A percentile compares a stretch with the other conserved stretches of the same genome.
Conservation (phyloP, 2,888 invertebrate genomes). For the Parnassius orleans region DNA sequence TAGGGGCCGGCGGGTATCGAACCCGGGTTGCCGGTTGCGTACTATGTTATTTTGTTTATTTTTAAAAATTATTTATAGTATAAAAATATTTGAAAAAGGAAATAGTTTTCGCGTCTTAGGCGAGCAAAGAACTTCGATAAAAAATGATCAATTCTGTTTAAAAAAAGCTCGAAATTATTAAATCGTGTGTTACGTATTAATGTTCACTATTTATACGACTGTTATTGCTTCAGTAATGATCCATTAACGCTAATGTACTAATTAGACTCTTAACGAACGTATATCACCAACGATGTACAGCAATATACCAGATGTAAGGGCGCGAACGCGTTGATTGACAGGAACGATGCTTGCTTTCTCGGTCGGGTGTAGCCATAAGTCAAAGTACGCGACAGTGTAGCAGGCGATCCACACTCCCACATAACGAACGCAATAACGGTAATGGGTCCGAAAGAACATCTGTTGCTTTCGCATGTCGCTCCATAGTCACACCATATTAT, state of each 20-base stretch:
- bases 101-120: too few relatives aligned
- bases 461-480: conserved; percentile 46
- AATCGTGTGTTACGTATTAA: too few relatives aligned
- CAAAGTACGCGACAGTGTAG: conserved; percentile 15
- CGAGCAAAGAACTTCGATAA: too few relatives aligned
- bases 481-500: not conserved
- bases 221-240: too few relatives aligned
- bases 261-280: not conserved
- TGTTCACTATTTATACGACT: too few relatives aligned
- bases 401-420: conserved; percentile 35
- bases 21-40: too few relatives aligned
- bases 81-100: too few relatives aligned
- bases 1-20: too few relatives aligned
- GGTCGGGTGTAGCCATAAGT: conserved; percentile 4
- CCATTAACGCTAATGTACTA: not conserved
- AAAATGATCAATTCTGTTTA: too few relatives aligned
- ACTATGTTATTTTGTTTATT: too few relatives aligned
- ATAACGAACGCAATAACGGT: conserved; percentile 54
- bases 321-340: conserved; percentile 14
- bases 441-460: conserved; percentile 55
- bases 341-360: conserved; percentile 15
- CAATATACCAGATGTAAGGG: conserved; percentile 1
- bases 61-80: too few relatives aligned
- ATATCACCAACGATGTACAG: not conserved
- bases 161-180: too few relatives aligned